Evolutionary conservation across 1,140 invertebrate species (phyloP), one percentile per base, ranked within the genome.

Genomic region (Hylaeus anthracinus): DNA sequence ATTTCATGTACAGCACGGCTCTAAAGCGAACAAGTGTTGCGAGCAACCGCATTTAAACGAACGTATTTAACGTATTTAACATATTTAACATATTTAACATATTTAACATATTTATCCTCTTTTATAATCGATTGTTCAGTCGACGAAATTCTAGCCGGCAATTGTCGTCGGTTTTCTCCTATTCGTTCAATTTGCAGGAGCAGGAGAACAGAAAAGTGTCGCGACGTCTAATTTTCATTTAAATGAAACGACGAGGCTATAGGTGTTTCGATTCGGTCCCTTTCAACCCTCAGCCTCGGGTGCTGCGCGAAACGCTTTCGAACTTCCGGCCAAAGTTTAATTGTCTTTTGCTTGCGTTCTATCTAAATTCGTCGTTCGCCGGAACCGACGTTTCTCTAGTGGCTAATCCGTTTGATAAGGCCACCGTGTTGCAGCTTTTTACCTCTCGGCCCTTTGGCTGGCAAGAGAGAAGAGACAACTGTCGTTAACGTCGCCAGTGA

Each of bases 211-310:
- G 85, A 91, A 88, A 82, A 9, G 87, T 85, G 56, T 37, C 8
- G 48, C 45, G 61, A 39, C 72, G 85, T 81, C 79, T 91, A 92
- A 92, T 92, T 92, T 92, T 92, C 90, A 92, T 92, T 92, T 92
- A 92, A 92, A 92, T 92, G 89, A 84, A 91, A 88, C 82, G 73
- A 76, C 81, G 79, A 74, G 77, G 51, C 76, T 69, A 75, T 82
- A 72, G 78, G 66, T 74, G 63, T 82, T 82, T 73, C 78, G 67
- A 76, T 75, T 79, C 51, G 61, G 61, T 66, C 64, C 81, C 69
- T 39, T 26, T 43, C 70, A 45, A 41, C 58, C 43, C 58, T 74
- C 74, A 73, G 56, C 76, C 71, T 67, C 37, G 53, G 77, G 60
- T 81, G 76, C 37, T 53, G 56, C 76, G 72, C 56, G 67, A 76